Conservation (phyloP, 1,140 invertebrate species). For the Calliphora vicina region DNA sequence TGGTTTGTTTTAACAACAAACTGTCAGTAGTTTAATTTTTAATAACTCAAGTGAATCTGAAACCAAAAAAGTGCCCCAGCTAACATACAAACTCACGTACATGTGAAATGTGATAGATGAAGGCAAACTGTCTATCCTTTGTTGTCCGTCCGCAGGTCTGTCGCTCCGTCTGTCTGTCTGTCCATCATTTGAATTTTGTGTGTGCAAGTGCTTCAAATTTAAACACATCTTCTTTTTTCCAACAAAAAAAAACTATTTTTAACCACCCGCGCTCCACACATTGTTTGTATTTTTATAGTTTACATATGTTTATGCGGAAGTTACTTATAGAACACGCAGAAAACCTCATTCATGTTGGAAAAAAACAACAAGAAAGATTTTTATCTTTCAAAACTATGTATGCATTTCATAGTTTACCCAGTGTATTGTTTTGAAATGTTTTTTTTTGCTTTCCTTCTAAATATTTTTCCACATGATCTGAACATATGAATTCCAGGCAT, state of each 20-base stretch:
- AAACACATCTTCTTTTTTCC: neutral
- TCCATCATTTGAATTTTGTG: too few relatives aligned
- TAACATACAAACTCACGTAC: neutral
- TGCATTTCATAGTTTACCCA: neutral
- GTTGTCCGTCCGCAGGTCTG: neutral
- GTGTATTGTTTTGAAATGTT: neutral
- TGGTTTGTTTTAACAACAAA: neutral
- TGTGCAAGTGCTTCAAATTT: neutral
- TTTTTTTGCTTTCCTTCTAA: neutral
- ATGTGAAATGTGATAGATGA: neutral
- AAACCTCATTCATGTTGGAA: neutral
- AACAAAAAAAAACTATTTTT: conserved; percentile 19
- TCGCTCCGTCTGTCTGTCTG: too few relatives aligned
- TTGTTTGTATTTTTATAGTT: conserved; percentile 16
- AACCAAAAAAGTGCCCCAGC: neutral
- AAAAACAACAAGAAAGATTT: neutral
- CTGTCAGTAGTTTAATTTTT: neutral
- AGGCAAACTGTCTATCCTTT: neutral
- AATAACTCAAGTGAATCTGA: neutral
- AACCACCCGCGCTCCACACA: neutral
- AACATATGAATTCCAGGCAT: neutral
- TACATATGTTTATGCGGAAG: conserved; percentile 25
- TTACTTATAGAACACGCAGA: neutral
- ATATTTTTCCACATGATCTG: neutral
- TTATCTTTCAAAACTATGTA: neutral